Evolutionary conservation across 1,140 invertebrate genomes (phyloP), one percentile per base, ranked within the genome.

Genomic region (Pristionchus pacificus): DNA sequence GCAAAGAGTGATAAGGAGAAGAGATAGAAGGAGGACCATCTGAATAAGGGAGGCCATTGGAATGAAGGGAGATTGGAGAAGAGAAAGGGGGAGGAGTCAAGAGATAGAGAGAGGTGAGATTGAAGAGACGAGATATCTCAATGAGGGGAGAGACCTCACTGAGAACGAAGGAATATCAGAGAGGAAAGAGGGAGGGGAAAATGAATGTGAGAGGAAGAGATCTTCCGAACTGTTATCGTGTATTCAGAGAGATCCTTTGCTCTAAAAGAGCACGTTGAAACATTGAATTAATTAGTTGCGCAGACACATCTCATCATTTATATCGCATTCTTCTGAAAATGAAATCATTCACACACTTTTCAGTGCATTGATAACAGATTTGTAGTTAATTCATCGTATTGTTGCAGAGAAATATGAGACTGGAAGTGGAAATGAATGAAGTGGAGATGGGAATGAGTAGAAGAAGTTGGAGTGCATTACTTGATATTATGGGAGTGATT

Each of bases 381-480:
- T 49, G 19, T 49, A 19, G 38, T 49, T 10, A 49, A 10, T 6
- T 49, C 68, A 49, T 15, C 49, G 32, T 19, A 29, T 72, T 61
- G 68, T 79, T 83, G 65, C 77, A 88, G 85, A 87, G 84, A 3
- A 86, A 88, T 71, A 84, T 87, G 31, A 86, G 85, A 71, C 85
- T 89, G n/a, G 86, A 87, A 66, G 89, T 97, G 3, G 91, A 95
- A 82, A 95, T 97, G 83, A 95, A 93, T 82, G 91, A 91, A 77
- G 85, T 97, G 59, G 93, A 95, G 81, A 87, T 95, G 32, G 89
- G 92, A 14, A 89, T 97, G 28, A 95, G 92, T 83, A 90, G 93
- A 24, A 83, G 95, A 81, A 93, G 93, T 28, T 97, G 93, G 93
- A 91, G 94, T 74, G 90, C 93, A 1, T 89, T 96, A 13, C 87